Percentiles rank a stretch among this genome's conserved stretches.
phyloP scores from a whole-genome alignment of 2,797 vertebrate genomes.

The Tenualosa thibaudeaui region DNA sequence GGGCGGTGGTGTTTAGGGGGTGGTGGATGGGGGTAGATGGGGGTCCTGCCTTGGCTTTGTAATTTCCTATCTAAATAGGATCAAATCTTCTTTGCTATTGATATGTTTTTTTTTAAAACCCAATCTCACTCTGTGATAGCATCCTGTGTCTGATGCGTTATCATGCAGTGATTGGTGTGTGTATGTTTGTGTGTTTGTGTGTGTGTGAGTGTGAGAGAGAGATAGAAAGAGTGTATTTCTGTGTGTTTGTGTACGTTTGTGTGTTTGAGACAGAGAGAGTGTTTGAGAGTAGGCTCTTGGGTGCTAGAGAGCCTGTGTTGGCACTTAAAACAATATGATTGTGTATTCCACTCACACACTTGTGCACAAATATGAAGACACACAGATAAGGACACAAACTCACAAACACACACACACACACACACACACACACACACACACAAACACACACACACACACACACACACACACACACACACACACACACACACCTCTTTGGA shows the following conservation, averaged over 20 bases:
- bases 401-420: constrained; percentile 37
- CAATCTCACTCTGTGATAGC: constrained; percentile 35
- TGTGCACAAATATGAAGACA: constrained; percentile 37
- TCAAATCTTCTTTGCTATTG: constrained; percentile 48
- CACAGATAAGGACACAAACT: constrained; percentile 36
- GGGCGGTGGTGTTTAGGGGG: not conserved
- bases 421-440: constrained; percentile 33
- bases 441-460: constrained; percentile 24
- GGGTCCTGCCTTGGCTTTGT: constrained; percentile 28
- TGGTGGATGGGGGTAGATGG: not conserved
- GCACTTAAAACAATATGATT: constrained; percentile 19
- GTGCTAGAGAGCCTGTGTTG: not conserved
- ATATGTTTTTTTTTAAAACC: constrained; percentile 42
- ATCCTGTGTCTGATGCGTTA: constrained; percentile 46
- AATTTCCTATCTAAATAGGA: constrained; percentile 57
- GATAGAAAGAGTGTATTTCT: not conserved
- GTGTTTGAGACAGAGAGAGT: constrained; percentile 21
- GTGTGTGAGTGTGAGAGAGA: constrained; percentile 14
- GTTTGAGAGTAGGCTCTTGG: constrained; percentile 17
- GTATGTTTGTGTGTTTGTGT: constrained; percentile 22
- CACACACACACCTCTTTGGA: constrained; percentile 20
- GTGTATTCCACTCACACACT: constrained; percentile 27
- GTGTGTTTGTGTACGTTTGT: not conserved
- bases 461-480: constrained; percentile 38
- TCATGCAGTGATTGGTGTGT: constrained; percentile 33